These are phyloP conservation scores for Enteromius radiatus DNA, from an alignment of 2,797 vertebrate genomes.

Conservation along the genomic window DNA sequence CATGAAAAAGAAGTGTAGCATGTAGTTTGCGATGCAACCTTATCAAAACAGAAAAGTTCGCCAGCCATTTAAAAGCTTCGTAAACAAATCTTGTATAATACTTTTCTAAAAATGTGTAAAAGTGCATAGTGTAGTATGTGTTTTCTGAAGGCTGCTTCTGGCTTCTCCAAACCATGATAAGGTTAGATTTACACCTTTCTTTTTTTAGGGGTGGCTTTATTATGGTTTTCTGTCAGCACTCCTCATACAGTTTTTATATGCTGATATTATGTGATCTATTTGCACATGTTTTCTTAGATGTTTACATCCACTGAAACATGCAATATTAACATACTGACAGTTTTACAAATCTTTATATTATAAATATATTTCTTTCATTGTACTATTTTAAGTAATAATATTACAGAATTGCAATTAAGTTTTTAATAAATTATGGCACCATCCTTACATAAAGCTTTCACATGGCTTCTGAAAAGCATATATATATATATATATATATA, in stretches of 20 bases:
- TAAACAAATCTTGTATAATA: no score
- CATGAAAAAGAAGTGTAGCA: background rate
- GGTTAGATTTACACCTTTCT: background rate
- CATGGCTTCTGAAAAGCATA: no score
- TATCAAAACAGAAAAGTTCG: background rate
- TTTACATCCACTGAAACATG: constrained; percentile 27
- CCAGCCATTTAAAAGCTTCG: background rate
- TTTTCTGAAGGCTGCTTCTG: background rate
- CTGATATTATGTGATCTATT: background rate
- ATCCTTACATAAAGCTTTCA: no score
- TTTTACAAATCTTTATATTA: background rate
- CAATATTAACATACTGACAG: background rate
- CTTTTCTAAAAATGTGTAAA: background rate
- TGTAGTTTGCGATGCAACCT: background rate
- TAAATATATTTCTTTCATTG: background rate
- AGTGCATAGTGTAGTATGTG: background rate
- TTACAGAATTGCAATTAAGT: background rate
- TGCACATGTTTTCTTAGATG: constrained; percentile 20
- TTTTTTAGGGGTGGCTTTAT: background rate
- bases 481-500: no score
- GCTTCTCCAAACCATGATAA: background rate
- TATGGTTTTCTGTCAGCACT: background rate
- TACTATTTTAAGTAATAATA: background rate
- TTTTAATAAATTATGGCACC: background rate
- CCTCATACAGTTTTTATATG: background rate